Base-by-base conservation (phyloP, 2,113 vertebrate species). In the Gadus macrocephalus region DNA sequence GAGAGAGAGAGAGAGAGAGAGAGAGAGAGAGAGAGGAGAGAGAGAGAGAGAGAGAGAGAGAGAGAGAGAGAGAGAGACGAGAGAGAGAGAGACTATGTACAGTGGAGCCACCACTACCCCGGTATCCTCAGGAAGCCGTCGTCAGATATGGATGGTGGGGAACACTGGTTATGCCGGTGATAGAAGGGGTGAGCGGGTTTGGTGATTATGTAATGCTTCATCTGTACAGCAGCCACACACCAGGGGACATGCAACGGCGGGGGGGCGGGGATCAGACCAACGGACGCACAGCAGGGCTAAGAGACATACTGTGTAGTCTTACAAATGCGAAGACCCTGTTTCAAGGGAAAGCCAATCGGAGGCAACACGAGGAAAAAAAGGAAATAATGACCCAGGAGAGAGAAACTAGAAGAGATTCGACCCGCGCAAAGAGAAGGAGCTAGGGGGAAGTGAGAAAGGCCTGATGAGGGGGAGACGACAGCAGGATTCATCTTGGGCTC, bases 161-260 rank as follows among this genome's bases (percentile, higher is more conserved):
- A 87, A 42, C 20, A 49, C 42, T 49, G 42, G 59, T 27, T 22
- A 15, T 16, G 58, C 67, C 71, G 78, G 82, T 85, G 75, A 85
- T 79, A 84, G 87, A 42, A 17, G 35, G 20, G 49, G 31, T 28
- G 31, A 28, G 68, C 28, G 61, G 73, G 63, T 58, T 38, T 58
- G 4, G 55, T 20, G 3, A 70, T 86, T 85, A 81, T 78, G 71
- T 80, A 83, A 87, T 69, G 15, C 56, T 69, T 71, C 62, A 60
- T 74, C 56, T 63, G 53, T 56, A 69, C 64, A 25, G 64, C 12
- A 38, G 62, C 59, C 66, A 15, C 42, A 58, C 15, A 17, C 42
- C 58, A 19, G 59, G 80, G 70, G 66, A 56, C 67, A 79, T 53
- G 66, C 64, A 73, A 72, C 72, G 76, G 81, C 81, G 76, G 83